Evolutionary conservation across 2,888 invertebrate species (phyloP).

Genomic region (Eupeodes latifasciatus): DNA sequence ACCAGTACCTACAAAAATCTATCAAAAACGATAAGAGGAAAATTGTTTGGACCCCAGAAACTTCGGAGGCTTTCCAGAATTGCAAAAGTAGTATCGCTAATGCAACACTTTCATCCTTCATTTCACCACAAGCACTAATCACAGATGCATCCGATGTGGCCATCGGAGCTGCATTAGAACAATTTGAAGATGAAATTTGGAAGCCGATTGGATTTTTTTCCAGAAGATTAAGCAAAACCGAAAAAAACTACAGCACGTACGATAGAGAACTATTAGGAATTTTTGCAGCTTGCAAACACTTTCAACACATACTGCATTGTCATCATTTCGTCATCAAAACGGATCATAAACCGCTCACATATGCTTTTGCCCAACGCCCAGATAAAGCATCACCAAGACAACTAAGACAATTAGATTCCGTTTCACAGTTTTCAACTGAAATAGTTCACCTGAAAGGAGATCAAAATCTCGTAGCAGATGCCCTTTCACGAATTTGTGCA

Average conservation of each 20-base stretch:
- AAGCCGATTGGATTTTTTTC: conserved; percentile 21
- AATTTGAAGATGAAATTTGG: not conserved
- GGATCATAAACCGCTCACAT: not conserved
- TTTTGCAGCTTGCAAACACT: conserved; percentile 7
- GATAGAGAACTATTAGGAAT: conserved; percentile 9
- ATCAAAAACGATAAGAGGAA: too few relatives aligned
- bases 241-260: conserved; percentile 22
- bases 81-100: conserved; percentile 21
- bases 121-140: not conserved
- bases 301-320: not conserved
- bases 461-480: too few relatives aligned
- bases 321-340: not conserved
- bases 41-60: conserved; percentile 8
- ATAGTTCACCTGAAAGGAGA: conserved; percentile 28
- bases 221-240: not conserved
- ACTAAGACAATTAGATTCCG: conserved; percentile 65
- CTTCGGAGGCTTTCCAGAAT: not conserved
- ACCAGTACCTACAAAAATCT: conserved; percentile 5
- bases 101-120: conserved; percentile 24
- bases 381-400: conserved; percentile 61
- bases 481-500: not conserved
- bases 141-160: conserved; percentile 18
- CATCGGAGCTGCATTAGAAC: conserved; percentile 15
- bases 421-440: conserved; percentile 62
- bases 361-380: conserved; percentile 70